These are phyloP conservation scores for Cyphomyrus discorhynchus DNA, from an alignment of 2,113 vertebrate species.

Conservation along the genomic window DNA sequence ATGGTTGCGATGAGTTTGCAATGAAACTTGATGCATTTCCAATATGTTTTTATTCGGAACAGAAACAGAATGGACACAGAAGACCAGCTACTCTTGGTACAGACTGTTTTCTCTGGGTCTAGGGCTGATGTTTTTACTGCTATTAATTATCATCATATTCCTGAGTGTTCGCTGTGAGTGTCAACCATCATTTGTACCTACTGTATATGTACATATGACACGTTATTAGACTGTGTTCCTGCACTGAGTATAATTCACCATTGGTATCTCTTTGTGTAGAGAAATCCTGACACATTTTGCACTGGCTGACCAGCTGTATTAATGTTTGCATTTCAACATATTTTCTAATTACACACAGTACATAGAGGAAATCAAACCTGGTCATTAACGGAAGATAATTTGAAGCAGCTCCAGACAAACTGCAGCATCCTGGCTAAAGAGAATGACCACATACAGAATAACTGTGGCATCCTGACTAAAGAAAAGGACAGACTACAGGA, in stretches of 20 bases:
- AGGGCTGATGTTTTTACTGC: constrained; percentile 36
- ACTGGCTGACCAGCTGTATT: neutral
- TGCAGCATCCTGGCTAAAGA: neutral
- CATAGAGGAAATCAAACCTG: neutral
- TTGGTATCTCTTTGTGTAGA: neutral
- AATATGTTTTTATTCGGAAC: neutral
- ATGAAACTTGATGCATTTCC: neutral
- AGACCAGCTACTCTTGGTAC: constrained; percentile 25
- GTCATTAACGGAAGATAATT: neutral
- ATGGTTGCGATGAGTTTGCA: neutral
- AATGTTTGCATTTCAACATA: neutral
- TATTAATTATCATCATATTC: constrained; percentile 41
- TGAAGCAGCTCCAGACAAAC: neutral
- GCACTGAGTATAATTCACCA: neutral
- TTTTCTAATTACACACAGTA: neutral
- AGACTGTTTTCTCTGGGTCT: constrained; percentile 32
- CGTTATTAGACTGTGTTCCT: neutral
- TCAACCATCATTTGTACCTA: neutral
- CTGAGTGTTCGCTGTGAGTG: constrained; percentile 43
- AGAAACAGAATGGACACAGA: neutral
- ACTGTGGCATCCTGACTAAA: neutral
- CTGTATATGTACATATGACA: neutral
- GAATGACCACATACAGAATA: neutral
- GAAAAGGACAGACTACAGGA: neutral
- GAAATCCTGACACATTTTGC: neutral